A percentile compares a stretch with the other conserved stretches of the same genome.
Conservation (phyloP, 2,888 invertebrate genomes). For the Lepidochitona cinerea region DNA sequence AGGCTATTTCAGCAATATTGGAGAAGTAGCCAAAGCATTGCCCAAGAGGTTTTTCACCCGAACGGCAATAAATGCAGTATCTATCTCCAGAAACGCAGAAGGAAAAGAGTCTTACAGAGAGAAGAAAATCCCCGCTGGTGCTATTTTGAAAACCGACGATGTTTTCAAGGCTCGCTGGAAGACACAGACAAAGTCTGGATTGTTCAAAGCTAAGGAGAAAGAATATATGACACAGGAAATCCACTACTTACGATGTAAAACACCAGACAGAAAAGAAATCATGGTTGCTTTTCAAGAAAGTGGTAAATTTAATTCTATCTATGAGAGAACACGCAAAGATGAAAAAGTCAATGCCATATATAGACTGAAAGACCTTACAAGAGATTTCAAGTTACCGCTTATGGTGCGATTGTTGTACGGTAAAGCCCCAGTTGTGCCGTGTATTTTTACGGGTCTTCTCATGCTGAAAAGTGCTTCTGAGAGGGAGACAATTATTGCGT, state of each 20-base stretch:
- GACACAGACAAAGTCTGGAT: constrained; percentile 49
- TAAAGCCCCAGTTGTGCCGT: constrained; percentile 56
- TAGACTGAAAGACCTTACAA: constrained; percentile 53
- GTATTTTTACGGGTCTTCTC: constrained; percentile 59
- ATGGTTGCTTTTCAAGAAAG: constrained; percentile 47
- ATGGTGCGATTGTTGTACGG: constrained; percentile 58
- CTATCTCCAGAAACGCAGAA: constrained; percentile 26
- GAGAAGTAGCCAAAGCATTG: constrained; percentile 49
- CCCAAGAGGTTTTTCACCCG: constrained; percentile 55
- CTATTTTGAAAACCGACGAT: constrained; percentile 44
- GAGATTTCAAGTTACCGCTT: constrained; percentile 48
- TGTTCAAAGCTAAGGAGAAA: constrained; percentile 48
- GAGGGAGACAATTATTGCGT: constrained; percentile 46
- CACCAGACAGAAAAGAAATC: constrained; percentile 42
- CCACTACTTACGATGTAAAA: constrained; percentile 55
- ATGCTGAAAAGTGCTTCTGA: constrained; percentile 32
- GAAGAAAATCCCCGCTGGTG: constrained; percentile 47
- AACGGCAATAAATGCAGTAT: constrained; percentile 46
- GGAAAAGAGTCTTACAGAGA: constrained; percentile 44
- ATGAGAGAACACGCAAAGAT: constrained; percentile 46
- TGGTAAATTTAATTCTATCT: constrained; percentile 58
- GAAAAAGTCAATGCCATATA: constrained; percentile 40
- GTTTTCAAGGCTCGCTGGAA: constrained; percentile 57
- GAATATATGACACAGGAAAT: constrained; percentile 52
- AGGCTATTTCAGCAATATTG: constrained; percentile 45